Evolutionary conservation across 2,888 invertebrate species (phyloP).

Genomic region (Nudaria mundana): DNA sequence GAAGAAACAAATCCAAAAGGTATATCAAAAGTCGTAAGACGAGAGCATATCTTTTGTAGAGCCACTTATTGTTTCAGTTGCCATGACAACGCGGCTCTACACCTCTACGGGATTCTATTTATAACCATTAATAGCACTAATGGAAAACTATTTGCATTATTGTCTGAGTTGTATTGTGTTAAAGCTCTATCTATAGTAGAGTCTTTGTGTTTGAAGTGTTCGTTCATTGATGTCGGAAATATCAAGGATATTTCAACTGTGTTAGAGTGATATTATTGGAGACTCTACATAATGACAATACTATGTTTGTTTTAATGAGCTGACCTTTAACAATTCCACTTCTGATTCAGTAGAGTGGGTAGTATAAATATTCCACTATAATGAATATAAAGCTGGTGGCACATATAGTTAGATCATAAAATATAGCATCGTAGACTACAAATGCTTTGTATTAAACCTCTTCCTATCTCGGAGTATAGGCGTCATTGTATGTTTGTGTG

Average conservation of each 20-base stretch:
- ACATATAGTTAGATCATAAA: too few species aligned
- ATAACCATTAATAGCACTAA: slow-evolving; percentile 26
- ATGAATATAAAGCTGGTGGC: slow-evolving; percentile 1
- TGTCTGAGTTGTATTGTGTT: slow-evolving; percentile 20
- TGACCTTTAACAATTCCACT: too few species aligned
- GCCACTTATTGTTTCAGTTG: slow-evolving; percentile 20
- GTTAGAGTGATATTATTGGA: background rate
- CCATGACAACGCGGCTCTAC: slow-evolving; percentile 19
- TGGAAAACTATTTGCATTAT: slow-evolving; percentile 34
- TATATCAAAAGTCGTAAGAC: slow-evolving; percentile 21
- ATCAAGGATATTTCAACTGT: background rate
- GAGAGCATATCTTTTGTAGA: slow-evolving; percentile 11
- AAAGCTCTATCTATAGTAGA: slow-evolving; percentile 1
- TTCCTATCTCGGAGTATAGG: too few species aligned
- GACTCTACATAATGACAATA: background rate
- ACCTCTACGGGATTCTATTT: slow-evolving; percentile 14
- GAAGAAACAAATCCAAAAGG: slow-evolving; percentile 12
- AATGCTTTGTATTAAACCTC: too few species aligned
- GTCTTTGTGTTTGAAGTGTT: slow-evolving; percentile 1
- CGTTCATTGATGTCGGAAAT: background rate
- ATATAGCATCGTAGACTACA: too few species aligned
- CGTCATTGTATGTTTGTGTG: too few species aligned
- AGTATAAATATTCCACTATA: too few species aligned
- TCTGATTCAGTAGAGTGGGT: too few species aligned
- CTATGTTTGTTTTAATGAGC: too few species aligned